Base-by-base conservation (phyloP, 2,113 vertebrate genomes). In the Octodon degus region DNA sequence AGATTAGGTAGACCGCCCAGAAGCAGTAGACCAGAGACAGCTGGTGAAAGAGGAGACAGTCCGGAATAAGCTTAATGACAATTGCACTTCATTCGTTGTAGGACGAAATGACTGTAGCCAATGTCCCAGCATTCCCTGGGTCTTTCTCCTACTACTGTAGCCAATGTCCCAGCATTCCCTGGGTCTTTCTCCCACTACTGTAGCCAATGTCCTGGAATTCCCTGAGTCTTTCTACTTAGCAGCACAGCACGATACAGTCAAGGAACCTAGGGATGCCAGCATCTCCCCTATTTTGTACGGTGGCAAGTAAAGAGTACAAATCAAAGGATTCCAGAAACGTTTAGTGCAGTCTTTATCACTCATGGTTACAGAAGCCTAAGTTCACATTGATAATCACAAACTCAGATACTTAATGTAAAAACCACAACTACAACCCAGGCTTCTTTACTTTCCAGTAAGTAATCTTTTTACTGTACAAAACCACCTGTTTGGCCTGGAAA, bases 231-330 rank as follows among this genome's bases (percentile, higher is more conserved):
- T 58, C 82, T 83, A 8, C 30, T 76, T 32, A 50, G 92, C 25
- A 34, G 58, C 50, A 2, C 2, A 32, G 20, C 0, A 10, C 58
- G 1, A 65, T 2, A 22, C 12, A 40, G 8, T 62, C 3, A 55
- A 70, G 32, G 43, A 1, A 37, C 22, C 22, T 12, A 3, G 8
- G 34, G 0, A 32, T 60, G 11, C 3, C 30, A 43, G 13, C 60
- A 14, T 55, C 30, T 86, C 27, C 5, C 81, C 80, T 10, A 43
- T 43, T 53, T 19, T 68, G 50, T 9, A 9, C 58, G 58, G 10
- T 40, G 50, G 34, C 76, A 74, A 32, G 55, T 65, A 79, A 88
- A 58, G 30, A 65, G 1, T 9, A 76, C 6, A 40, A 37, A 89
- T 32, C 7, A 50, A 58, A 53, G 43, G 16, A 32, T 20, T 7